Evolutionary conservation across 2,113 vertebrate genomes (phyloP), one percentile per base, ranked within the genome.

Genomic region (Sula dactylatra): DNA sequence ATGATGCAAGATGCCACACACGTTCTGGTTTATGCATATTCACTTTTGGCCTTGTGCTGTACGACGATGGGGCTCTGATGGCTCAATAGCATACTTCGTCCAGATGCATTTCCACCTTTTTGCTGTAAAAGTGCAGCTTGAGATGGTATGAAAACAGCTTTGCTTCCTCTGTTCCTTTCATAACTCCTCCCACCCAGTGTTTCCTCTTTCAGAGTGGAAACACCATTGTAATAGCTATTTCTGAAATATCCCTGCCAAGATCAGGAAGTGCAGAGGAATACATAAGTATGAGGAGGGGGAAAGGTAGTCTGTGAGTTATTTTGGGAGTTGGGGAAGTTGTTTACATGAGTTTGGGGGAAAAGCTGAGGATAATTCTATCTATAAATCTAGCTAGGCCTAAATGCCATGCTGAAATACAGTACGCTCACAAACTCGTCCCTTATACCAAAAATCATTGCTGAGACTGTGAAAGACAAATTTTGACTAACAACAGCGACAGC

Each of bases 161-260:
- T 3, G 67, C 95, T 97, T 92, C 93, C 95, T 90, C 93, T 74
- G 82, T 27, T 66, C 67, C 74, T 25, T 45, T 45, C 71, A 0
- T 20, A 25, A 73, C 82, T 87, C 93, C 95, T 94, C 94, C 91
- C 94, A 76, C 71, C 42, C 82, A 40, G 71, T 2, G 72, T 88
- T 97, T 97, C 95, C 97, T 96, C 91, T 93, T 36, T 86, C 87
- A 1, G 59, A 49, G 67, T 93, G 93, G 87, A 95, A 96, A 95
- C 69, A 56, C 69, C 93, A 86, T 80, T 91, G 94, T 95, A 40
- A 38, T 38, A 32, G 91, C 82, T 93, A 74, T 91, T 97, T 95
- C 84, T 96, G 89, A 93, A 85, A 26, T 26, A 64, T 47, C 78
- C 67, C 74, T 47, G 89, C 87, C 84, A 36, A 40, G 55, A 50